These are phyloP conservation scores for Smittia sp. DNA, from an alignment of 2,888 invertebrate genomes.

Conservation along the genomic window DNA sequence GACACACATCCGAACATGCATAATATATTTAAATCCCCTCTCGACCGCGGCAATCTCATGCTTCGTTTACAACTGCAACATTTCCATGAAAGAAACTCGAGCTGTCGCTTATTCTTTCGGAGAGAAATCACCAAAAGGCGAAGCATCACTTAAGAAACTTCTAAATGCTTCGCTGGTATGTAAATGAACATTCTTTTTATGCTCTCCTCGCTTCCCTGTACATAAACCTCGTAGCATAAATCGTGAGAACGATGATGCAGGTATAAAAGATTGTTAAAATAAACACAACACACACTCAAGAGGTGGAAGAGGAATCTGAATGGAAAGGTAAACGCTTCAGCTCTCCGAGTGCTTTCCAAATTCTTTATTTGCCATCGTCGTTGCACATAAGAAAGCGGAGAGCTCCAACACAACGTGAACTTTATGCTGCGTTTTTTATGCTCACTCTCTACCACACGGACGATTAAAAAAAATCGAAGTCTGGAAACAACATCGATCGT, in stretches of 20 bases:
- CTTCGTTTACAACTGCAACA: neutral
- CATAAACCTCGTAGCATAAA: constrained; percentile 22
- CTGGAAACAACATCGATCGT: constrained; percentile 6
- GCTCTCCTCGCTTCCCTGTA: neutral
- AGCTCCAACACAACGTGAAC: constrained; percentile 8
- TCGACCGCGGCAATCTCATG: neutral
- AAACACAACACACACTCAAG: constrained; percentile 37
- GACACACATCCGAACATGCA: neutral
- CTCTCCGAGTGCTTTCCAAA: constrained; percentile 30
- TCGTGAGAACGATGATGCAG: constrained; percentile 42
- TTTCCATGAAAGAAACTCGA: neutral
- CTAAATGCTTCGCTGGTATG: constrained; percentile 10
- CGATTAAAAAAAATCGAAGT: neutral
- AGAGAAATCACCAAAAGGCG: neutral
- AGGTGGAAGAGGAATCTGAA: constrained; percentile 27
- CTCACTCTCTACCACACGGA: neutral
- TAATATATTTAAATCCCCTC: constrained; percentile 28
- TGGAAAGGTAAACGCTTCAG: constrained; percentile 9
- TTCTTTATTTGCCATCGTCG: constrained; percentile 3
- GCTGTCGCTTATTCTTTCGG: neutral
- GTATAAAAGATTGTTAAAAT: constrained; percentile 40
- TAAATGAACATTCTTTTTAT: constrained; percentile 14
- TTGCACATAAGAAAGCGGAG: constrained; percentile 12
- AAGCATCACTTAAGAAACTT: neutral
- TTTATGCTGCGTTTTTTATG: constrained; percentile 13